Conservation (phyloP, 2,888 invertebrate species). For the Drymonia ruficornis region DNA sequence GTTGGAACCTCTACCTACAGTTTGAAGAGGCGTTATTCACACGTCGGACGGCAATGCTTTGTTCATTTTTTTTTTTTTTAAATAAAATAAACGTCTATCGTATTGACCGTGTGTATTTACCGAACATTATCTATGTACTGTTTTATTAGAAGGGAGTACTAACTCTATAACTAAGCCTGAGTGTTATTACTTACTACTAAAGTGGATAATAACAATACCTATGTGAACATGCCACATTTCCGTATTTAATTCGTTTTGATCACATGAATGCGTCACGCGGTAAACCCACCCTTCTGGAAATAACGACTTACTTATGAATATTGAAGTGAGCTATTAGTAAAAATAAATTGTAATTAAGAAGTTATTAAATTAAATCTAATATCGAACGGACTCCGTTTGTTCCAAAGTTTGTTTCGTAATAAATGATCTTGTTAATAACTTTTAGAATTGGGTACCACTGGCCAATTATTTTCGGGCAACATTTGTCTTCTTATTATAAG, state of each 20-base stretch:
- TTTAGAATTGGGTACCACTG: conserved; percentile 35
- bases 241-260: conserved; percentile 6
- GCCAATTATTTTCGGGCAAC: conserved; percentile 30
- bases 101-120: too few relatives aligned
- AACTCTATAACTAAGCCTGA: neutral
- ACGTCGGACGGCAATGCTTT: too few relatives aligned
- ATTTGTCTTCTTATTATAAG: conserved; percentile 10
- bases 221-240: conserved; percentile 6
- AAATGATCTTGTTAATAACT: conserved; percentile 46
- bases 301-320: neutral
- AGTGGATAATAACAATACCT: too few relatives aligned
- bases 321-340: neutral
- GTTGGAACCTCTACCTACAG: too few relatives aligned
- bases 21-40: too few relatives aligned
- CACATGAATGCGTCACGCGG: neutral
- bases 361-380: conserved; percentile 41
- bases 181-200: neutral
- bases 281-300: neutral
- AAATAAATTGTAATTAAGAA: conserved; percentile 27
- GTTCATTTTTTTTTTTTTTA: too few relatives aligned
- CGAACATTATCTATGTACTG: too few relatives aligned
- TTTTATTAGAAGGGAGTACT: neutral
- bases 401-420: conserved; percentile 42
- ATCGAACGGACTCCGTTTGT: conserved; percentile 32
- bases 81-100: too few relatives aligned